Conservation (phyloP, 2,113 vertebrate species). For the Pitta sordida region DNA sequence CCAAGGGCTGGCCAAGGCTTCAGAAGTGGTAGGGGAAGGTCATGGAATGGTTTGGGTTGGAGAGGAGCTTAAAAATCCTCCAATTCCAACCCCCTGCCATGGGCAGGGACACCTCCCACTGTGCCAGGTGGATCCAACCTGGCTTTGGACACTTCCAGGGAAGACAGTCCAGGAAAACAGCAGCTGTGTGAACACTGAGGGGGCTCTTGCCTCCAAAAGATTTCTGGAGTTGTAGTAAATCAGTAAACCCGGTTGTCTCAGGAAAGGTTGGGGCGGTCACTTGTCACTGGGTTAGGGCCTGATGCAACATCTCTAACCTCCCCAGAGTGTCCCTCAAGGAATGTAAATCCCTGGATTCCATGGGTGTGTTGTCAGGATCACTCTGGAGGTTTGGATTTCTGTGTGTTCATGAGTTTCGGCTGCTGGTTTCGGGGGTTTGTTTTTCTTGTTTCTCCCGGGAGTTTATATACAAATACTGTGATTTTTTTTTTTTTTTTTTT, state of each 20-base stretch:
- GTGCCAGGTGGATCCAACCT: rapidly evolving
- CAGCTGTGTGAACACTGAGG: not conserved
- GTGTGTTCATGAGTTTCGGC: not conserved
- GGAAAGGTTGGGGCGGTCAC: rapidly evolving
- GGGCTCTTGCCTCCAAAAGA: rapidly evolving
- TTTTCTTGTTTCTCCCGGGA: not conserved
- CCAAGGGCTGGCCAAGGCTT: not conserved
- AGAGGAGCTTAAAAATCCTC: rapidly evolving
- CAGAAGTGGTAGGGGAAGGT: not conserved
- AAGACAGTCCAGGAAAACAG: no score
- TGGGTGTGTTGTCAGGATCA: rapidly evolving
- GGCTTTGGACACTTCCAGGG: not conserved
- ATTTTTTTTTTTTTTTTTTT: not conserved
- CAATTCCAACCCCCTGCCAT: no score
- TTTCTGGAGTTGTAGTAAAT: rapidly evolving
- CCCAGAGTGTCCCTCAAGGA: rapidly evolving
- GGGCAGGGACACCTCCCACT: not conserved
- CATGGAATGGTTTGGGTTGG: not conserved
- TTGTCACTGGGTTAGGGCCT: not conserved
- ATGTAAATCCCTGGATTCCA: not conserved
- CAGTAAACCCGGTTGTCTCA: not conserved
- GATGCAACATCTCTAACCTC: not conserved
- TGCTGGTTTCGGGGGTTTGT: not conserved
- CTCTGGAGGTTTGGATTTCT: not conserved
- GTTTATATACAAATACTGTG: not conserved